A percentile compares a stretch with the other conserved stretches of the same genome.
phyloP scores from a whole-genome alignment of 2,888 invertebrate species.

The Mythimna albipuncta region DNA sequence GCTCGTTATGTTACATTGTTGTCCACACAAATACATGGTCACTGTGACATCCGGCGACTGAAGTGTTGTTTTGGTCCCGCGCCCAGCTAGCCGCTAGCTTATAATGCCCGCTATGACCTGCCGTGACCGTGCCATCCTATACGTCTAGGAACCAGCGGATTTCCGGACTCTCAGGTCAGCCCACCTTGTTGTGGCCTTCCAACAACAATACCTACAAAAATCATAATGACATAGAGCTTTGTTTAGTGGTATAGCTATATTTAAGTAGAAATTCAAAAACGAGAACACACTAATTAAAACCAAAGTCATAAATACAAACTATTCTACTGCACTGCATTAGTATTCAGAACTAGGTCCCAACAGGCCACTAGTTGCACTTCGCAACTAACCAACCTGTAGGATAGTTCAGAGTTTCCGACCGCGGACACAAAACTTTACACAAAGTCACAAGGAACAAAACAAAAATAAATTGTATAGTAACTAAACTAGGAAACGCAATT shows the following conservation, averaged over 20 bases:
- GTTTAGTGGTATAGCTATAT: not conserved
- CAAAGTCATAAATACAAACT: not conserved
- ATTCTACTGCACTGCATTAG: constrained; percentile 7
- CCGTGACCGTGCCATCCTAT: no score
- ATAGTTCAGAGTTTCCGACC: constrained; percentile 18
- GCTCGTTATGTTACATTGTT: no score
- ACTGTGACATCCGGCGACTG: no score
- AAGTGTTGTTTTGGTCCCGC: no score
- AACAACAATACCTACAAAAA: no score
- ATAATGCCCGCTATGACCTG: no score
- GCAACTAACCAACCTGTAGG: constrained; percentile 20
- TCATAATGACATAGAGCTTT: no score
- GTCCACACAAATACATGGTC: no score
- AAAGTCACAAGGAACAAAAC: constrained; percentile 1
- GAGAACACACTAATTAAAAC: not conserved
- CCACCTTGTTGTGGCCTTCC: no score
- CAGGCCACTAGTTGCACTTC: constrained; percentile 14
- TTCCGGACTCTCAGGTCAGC: no score
- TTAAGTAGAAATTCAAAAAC: not conserved
- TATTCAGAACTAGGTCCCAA: constrained; percentile 19
- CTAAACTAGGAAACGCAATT: constrained; percentile 17
- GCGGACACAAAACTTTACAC: constrained; percentile 6
- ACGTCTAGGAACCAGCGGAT: no score
- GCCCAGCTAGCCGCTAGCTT: no score
- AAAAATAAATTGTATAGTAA: constrained; percentile 10